phyloP scores from a whole-genome alignment of 1,140 invertebrate genomes.

The Eriocheir sinensis region DNA sequence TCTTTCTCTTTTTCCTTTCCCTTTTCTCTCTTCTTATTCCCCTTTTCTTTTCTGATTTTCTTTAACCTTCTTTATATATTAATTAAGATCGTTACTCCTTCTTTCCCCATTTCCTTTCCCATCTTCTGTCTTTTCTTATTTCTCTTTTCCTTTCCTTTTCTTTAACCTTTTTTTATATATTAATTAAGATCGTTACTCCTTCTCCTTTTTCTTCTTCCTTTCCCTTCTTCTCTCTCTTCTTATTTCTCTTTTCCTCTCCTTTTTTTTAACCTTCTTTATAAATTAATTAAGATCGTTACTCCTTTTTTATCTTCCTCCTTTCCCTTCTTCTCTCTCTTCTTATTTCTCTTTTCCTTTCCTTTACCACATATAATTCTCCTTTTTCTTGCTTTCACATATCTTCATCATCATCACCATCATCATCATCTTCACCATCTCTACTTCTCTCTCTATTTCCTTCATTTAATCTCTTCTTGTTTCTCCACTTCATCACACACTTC shows the following conservation, averaged over 20 bases:
- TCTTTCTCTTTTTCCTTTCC: neutral
- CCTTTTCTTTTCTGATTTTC: too few species aligned
- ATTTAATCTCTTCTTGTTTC: neutral
- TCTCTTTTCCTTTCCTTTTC: neutral
- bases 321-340: neutral
- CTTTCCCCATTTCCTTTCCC: too few species aligned
- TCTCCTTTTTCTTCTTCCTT: too few species aligned
- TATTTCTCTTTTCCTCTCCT: too few species aligned
- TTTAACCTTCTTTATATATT: too few species aligned
- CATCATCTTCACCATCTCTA: neutral
- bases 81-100: too few species aligned
- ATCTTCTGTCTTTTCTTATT: too few species aligned
- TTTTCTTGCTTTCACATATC: too few species aligned
- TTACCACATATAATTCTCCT: neutral
- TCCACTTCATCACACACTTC: neutral
- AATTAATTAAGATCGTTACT: too few species aligned
- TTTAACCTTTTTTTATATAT: neutral
- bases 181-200: neutral
- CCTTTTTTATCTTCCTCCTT: too few species aligned
- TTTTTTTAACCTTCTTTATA: too few species aligned
- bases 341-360: neutral
- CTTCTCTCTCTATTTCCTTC: neutral
- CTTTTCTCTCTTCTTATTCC: neutral
- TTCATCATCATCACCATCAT: neutral
- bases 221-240: neutral